These are phyloP conservation scores for Stegodyphus mimosarum DNA, from an alignment of 1,140 invertebrate species.

Conservation along the genomic window DNA sequence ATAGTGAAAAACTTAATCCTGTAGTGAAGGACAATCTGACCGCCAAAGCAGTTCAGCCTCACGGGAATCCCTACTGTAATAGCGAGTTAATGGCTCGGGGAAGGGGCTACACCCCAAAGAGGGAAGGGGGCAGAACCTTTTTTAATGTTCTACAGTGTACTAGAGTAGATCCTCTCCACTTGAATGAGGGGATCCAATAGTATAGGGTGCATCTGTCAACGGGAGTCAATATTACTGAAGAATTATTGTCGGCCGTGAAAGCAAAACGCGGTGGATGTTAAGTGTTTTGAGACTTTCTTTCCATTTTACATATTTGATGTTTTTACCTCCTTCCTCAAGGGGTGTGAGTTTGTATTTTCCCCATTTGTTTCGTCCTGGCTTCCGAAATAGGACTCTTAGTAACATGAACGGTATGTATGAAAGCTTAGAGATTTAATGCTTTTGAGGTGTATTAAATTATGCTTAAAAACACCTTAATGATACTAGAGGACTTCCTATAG, in stretches of 20 bases:
- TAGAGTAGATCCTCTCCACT: constrained; percentile 9
- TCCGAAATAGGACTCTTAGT: no score
- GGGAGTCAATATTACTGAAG: constrained; percentile 56
- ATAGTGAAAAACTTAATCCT: constrained; percentile 58
- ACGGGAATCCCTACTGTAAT: constrained; percentile 34
- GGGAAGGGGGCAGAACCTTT: constrained; percentile 29
- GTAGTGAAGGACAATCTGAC: constrained; percentile 57
- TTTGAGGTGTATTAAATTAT: no score
- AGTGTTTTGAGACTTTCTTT: constrained; percentile 42
- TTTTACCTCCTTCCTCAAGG: constrained; percentile 19
- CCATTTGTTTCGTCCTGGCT: no score
- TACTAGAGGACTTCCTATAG: no score
- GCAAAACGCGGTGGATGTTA: constrained; percentile 29
- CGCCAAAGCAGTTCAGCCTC: constrained; percentile 41
- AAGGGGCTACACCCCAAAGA: constrained; percentile 52
- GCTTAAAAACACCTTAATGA: no score
- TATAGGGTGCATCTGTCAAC: constrained; percentile 59
- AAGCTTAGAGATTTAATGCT: no score
- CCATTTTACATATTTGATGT: constrained; percentile 22
- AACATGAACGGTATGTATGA: no score
- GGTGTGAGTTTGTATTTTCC: no score
- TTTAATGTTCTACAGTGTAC: constrained; percentile 50
- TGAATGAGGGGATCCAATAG: constrained; percentile 29
- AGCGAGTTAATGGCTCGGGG: constrained; percentile 57
- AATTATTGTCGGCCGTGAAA: constrained; percentile 22